Percentiles rank a stretch among this genome's conserved stretches.
Evolutionary conservation across 2,113 vertebrate species (phyloP).

Genomic region (Heptranchias perlo): DNA sequence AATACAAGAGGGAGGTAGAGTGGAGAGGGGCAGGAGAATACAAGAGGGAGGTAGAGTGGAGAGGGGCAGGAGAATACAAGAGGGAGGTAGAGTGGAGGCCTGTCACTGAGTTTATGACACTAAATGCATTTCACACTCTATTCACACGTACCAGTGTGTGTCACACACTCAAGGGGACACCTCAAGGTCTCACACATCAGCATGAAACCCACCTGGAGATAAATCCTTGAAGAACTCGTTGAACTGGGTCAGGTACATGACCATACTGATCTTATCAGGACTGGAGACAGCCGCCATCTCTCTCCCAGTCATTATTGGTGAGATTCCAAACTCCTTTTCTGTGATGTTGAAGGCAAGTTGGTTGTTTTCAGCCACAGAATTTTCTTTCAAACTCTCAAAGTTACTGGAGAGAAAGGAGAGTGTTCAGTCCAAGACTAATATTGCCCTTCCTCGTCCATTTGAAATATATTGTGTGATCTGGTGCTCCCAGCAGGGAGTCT

Average conservation of each 20-base stretch:
- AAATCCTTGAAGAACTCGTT: slow-evolving; percentile 60
- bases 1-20: no score
- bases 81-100: no score
- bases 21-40: no score
- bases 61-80: no score
- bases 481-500: neutral
- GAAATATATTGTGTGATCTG: neutral
- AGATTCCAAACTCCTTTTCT: slow-evolving; percentile 78
- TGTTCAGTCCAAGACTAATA: neutral
- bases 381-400: slow-evolving; percentile 57
- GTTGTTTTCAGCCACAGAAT: slow-evolving; percentile 56
- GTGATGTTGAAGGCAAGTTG: slow-evolving; percentile 64
- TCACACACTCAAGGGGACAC: neutral
- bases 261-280: slow-evolving; percentile 72
- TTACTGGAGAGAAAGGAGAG: slow-evolving; percentile 55
- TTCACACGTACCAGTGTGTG: no score
- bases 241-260: slow-evolving; percentile 87
- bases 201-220: slow-evolving; percentile 47
- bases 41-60: no score
- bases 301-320: slow-evolving; percentile 68
- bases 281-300: slow-evolving; percentile 62
- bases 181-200: neutral
- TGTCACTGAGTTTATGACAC: no score
- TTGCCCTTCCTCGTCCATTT: neutral
- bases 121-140: no score